A percentile compares a stretch with the other conserved stretches of the same genome.
Evolutionary conservation across 2,888 invertebrate species (phyloP).

Genomic region (Epinotia brunnichana): DNA sequence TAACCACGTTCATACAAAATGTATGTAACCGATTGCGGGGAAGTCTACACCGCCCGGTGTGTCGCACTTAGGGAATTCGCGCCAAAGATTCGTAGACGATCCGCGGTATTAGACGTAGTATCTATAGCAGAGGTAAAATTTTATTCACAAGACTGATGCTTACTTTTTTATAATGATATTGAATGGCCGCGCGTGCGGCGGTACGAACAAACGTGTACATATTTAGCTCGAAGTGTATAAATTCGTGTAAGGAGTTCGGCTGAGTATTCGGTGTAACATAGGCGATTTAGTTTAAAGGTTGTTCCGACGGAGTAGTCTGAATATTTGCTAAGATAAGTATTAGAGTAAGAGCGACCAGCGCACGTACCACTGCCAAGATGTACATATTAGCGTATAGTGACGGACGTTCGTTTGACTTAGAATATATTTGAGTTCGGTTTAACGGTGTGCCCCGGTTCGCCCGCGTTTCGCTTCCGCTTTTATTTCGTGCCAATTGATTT

Average conservation of each 20-base stretch:
- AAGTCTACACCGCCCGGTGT: constrained; percentile 55
- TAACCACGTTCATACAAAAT: no score
- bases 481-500: constrained; percentile 50
- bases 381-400: constrained; percentile 68
- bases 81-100: constrained; percentile 72
- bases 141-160: constrained; percentile 80
- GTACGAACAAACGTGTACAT: constrained; percentile 71
- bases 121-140: constrained; percentile 63
- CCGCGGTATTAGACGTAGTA: constrained; percentile 57
- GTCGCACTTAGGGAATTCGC: constrained; percentile 58
- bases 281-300: constrained; percentile 58
- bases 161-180: constrained; percentile 77
- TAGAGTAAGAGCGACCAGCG: constrained; percentile 71
- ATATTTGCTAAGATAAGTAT: constrained; percentile 59
- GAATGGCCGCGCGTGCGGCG: constrained; percentile 49
- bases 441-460: constrained; percentile 52
- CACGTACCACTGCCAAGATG: constrained; percentile 77
- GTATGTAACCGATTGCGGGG: no score
- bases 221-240: constrained; percentile 68
- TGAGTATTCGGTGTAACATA: constrained; percentile 55
- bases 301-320: constrained; percentile 62
- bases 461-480: constrained; percentile 60
- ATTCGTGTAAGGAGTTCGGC: constrained; percentile 45
- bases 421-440: constrained; percentile 60
- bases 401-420: constrained; percentile 56